phyloP scores from a whole-genome alignment of 2,797 vertebrate species.

The Alca torda region DNA sequence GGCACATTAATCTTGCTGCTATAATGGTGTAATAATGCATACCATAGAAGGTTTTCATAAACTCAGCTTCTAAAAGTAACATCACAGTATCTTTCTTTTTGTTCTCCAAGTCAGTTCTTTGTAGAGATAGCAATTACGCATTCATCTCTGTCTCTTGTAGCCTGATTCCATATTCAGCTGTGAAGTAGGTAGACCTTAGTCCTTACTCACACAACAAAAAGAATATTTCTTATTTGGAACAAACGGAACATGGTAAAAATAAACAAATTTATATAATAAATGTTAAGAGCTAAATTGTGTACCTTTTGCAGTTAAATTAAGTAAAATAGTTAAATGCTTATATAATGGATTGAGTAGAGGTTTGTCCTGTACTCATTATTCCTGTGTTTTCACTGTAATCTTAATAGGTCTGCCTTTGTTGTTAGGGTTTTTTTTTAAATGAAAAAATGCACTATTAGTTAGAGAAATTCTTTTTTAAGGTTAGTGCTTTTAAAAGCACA shows the following conservation, averaged over 20 bases:
- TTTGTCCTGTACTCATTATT: background rate
- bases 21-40: constrained; percentile 62
- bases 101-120: constrained; percentile 56
- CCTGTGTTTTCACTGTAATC: background rate
- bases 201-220: background rate
- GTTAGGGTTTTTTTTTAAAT: background rate
- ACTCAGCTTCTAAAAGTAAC: constrained; percentile 65
- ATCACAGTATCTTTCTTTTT: constrained; percentile 61
- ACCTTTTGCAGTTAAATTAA: background rate
- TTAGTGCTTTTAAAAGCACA: background rate
- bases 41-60: constrained; percentile 60
- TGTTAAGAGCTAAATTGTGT: background rate
- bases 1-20: constrained; percentile 55
- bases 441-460: background rate
- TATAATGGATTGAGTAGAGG: background rate
- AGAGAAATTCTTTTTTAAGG: background rate
- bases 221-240: background rate
- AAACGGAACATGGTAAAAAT: background rate
- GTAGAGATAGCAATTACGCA: constrained; percentile 39
- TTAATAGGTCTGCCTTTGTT: background rate
- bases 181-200: background rate
- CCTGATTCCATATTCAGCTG: constrained; percentile 35
- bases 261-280: background rate
- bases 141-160: constrained; percentile 26
- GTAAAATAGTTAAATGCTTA: background rate